A percentile compares a stretch with the other conserved stretches of the same genome.
These are phyloP conservation scores for Sapayoa aenigma DNA, from an alignment of 2,113 vertebrate species.

Conservation along the genomic window DNA sequence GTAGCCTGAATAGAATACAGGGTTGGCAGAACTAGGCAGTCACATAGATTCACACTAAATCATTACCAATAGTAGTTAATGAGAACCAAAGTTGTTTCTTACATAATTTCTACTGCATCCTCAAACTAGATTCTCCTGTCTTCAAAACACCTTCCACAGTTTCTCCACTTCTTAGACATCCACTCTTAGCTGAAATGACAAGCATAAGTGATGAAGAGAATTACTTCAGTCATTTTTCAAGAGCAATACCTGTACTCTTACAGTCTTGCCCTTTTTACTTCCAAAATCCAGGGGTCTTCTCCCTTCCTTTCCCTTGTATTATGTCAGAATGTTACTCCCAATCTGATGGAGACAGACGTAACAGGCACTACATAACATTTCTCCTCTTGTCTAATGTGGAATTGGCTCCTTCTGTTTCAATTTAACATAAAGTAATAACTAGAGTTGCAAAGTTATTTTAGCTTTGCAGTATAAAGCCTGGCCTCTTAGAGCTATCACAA, in stretches of 20 bases:
- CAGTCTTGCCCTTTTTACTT: not conserved
- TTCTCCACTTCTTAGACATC: not conserved
- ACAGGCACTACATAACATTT: not conserved
- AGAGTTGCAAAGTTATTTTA: not conserved
- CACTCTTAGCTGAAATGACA: not conserved
- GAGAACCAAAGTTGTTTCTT: not conserved
- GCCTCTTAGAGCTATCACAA: not conserved
- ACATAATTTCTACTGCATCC: not conserved
- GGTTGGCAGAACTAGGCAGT: conserved; percentile 6
- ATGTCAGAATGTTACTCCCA: not conserved
- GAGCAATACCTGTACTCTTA: not conserved
- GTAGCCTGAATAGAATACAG: not conserved
- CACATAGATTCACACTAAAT: not conserved
- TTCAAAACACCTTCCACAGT: not conserved
- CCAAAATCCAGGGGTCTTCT: not conserved
- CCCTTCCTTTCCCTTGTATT: not conserved
- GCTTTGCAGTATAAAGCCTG: not conserved
- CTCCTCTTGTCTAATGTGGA: not conserved
- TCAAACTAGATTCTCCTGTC: not conserved
- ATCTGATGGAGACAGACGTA: not conserved
- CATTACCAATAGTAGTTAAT: not conserved
- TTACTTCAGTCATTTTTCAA: not conserved
- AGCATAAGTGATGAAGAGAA: not conserved
- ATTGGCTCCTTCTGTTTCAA: not conserved
- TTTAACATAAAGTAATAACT: not conserved